Evolutionary conservation across 2,888 invertebrate species (phyloP).

Genomic region (Pimpla rufipes): DNA sequence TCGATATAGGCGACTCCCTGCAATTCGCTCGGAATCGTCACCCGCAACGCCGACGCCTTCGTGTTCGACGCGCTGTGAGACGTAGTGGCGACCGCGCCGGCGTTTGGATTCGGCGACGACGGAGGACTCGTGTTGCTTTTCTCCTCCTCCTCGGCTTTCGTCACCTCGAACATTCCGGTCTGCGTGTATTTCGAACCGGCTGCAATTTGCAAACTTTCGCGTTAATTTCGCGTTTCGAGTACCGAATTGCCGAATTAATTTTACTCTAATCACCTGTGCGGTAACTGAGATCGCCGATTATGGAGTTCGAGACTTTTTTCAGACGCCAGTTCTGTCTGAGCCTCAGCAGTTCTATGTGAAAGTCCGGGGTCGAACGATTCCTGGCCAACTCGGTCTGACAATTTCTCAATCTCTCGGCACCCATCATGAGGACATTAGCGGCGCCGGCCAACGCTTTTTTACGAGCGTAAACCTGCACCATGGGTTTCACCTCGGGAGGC

Average conservation of each 20-base stretch:
- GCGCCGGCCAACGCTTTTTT: slow-evolving; percentile 97
- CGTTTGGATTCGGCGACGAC: slow-evolving; percentile 86
- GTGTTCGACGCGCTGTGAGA: slow-evolving; percentile 86
- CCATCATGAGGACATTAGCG: slow-evolving; percentile 93
- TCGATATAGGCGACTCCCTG: slow-evolving; percentile 98
- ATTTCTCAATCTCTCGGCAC: slow-evolving; percentile 94
- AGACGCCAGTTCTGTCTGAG: slow-evolving; percentile 97
- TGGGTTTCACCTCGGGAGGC: slow-evolving; percentile 92
- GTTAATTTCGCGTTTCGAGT: background rate
- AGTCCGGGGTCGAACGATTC: slow-evolving; percentile 93
- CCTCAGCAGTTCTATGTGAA: slow-evolving; percentile 95
- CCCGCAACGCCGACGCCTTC: slow-evolving; percentile 92
- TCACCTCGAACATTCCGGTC: slow-evolving; percentile 97
- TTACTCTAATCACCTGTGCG: slow-evolving; percentile 88
- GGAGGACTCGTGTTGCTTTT: slow-evolving; percentile 86
- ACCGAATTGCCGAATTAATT: background rate
- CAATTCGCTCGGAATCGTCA: slow-evolving; percentile 96
- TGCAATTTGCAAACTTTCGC: slow-evolving; percentile 50
- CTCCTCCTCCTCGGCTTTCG: slow-evolving; percentile 94
- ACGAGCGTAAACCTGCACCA: slow-evolving; percentile 96
- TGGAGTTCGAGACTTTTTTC: slow-evolving; percentile 98
- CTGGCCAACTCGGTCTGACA: slow-evolving; percentile 93
- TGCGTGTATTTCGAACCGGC: slow-evolving; percentile 98
- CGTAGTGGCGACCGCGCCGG: slow-evolving; percentile 84
- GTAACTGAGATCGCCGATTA: slow-evolving; percentile 98